Evolutionary conservation across 2,797 vertebrate species (phyloP).

Genomic region (Loriculus beryllinus): DNA sequence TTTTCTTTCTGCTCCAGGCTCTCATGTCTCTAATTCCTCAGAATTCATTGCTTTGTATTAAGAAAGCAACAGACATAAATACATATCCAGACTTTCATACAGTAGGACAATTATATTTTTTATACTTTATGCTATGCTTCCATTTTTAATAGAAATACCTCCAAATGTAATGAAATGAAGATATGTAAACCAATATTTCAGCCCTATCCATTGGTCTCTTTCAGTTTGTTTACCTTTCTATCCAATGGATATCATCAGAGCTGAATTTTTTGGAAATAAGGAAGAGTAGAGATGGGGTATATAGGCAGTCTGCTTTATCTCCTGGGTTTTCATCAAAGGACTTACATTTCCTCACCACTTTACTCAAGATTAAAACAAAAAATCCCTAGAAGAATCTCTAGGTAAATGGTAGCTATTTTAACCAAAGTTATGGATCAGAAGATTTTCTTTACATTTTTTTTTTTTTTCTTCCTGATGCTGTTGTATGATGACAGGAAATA

Average conservation of each 20-base stretch:
- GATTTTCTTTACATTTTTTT: not conserved
- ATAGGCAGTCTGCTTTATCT: not conserved
- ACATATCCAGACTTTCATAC: not conserved
- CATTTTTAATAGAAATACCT: not conserved
- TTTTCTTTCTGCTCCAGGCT: not conserved
- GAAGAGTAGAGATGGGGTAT: not conserved
- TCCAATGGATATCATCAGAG: not conserved
- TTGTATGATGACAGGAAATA: not conserved
- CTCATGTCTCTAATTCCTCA: not conserved
- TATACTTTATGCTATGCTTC: not conserved
- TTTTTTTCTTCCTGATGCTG: not conserved
- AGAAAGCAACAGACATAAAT: not conserved
- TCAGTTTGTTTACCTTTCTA: not conserved
- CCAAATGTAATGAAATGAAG: not conserved
- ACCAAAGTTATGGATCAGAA: not conserved
- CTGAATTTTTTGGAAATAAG: not conserved
- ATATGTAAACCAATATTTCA: not conserved
- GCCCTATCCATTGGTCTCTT: rapidly evolving
- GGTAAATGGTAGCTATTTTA: not conserved
- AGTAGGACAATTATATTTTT: not conserved
- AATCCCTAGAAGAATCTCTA: not conserved
- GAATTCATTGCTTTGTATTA: not conserved
- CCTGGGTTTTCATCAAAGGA: not conserved
- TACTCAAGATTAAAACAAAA: not conserved
- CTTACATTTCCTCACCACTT: not conserved